Base-by-base conservation (phyloP, 1,140 invertebrate genomes). In the Chymomyza costata region DNA sequence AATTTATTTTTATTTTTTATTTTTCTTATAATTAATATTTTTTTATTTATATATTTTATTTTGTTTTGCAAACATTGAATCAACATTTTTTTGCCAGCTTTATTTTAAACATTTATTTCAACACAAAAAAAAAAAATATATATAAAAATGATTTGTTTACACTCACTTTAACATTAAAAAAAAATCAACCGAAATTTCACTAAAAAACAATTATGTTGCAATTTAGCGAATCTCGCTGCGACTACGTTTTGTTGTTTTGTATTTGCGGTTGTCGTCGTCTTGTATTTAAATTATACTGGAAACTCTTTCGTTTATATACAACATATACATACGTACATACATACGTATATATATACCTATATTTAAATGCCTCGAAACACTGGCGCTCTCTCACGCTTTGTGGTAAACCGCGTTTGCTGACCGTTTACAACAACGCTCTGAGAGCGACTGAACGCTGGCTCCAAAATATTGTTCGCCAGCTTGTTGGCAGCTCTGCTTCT, bases 361-460 rank as follows among this genome's bases (percentile, higher is more conserved):
- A n/a, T n/a, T n/a, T n/a, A n/a, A n/a, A n/a, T 51, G 40, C 18
- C 45, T 50, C 40, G 38, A 45, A 56, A 56, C 46, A 64, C 58
- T 48, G 52, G 48, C 46, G 62, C 21, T 65, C 28, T 30, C 56
- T 60, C 58, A 65, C 62, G 54, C 46, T n/a, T 62, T 30, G 21
- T 58, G 32, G 14, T 30, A 28, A 50, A 60, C 64, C 69, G 49
- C 55, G 51, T 40, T 74, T 34, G 54, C 63, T 76, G 41, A 78
- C 71, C 71, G 65, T 78, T 56, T 71, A 78, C 71, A 71, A 76
- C 65, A 64, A 68, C 70, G 70, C 69, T 76, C 65, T 69, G 65
- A 71, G 70, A 76, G 70, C 70, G 69, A 76, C 71, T 76, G 62
- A 69, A 44, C 41, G 53, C 54, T 57, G 32, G 53, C 40, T 37